A percentile compares a stretch with the other conserved stretches of the same genome.
phyloP scores from a whole-genome alignment of 2,888 invertebrate species.

The Drosophila histrio region DNA sequence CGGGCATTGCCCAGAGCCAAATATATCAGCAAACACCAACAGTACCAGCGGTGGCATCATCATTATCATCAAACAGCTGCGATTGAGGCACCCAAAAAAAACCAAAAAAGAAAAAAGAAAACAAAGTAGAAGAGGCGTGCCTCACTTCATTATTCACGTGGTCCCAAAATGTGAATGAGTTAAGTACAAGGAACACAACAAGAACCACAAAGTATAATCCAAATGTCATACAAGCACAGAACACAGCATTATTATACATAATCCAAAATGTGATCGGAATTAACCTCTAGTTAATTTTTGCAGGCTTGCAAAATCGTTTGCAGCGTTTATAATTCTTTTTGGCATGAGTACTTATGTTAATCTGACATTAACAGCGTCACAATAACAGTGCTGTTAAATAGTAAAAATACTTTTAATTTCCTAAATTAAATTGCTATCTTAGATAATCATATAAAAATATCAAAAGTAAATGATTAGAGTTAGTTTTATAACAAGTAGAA shows the following conservation, averaged over 20 bases:
- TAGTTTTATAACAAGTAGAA: too few relatives aligned
- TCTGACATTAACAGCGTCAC: background rate
- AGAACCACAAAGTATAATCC: background rate
- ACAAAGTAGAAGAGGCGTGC: conserved; percentile 45
- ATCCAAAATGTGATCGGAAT: background rate
- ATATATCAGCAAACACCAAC: conserved; percentile 33
- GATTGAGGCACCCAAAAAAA: conserved; percentile 32
- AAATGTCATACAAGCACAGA: conserved; percentile 10
- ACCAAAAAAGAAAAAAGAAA: conserved; percentile 4
- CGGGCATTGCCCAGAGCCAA: conserved; percentile 46
- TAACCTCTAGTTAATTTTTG: background rate
- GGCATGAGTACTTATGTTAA: background rate
- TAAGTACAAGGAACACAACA: conserved; percentile 7
- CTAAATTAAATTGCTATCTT: background rate
- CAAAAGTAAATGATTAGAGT: too few relatives aligned
- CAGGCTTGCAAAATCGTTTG: background rate
- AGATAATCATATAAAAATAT: background rate
- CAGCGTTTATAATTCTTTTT: background rate
- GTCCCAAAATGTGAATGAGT: conserved; percentile 29
- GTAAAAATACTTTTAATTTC: background rate
- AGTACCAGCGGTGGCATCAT: conserved; percentile 16
- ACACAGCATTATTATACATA: background rate
- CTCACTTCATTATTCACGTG: conserved; percentile 54
- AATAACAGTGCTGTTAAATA: conserved; percentile 1
- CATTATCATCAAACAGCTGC: conserved; percentile 44